Evolutionary conservation across 2,888 invertebrate species (phyloP), one percentile per base, ranked within the genome.

Genomic region (Pristionchus exspectatus): DNA sequence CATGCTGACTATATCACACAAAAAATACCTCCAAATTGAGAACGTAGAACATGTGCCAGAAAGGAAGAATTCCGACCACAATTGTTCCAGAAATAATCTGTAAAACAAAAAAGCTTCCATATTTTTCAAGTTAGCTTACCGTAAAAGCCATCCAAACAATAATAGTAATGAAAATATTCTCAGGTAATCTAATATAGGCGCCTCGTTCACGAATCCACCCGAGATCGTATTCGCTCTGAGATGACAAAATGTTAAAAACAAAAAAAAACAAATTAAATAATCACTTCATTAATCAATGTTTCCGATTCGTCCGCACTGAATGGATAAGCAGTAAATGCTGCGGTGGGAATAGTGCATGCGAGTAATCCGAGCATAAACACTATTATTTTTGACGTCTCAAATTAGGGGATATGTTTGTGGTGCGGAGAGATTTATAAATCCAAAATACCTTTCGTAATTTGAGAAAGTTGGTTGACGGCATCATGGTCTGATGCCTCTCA

Each of bases 41-140:
- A 66, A 66, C 66, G 16, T n/a, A 66, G 27, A 66, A 27, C 66
- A 66, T 66, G 27, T 66, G 66, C 66, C 66, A 66, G 66, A 66
- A 66, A 5, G 14, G 2, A 3, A 66, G 27, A 4, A n/a, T n/a
- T 14, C 18, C 59, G 3, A 14, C 12, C 3, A 59, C 59, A 14
- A 16, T 21, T 14, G 4, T 3, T 59, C 59, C 59, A 3, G 18
- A 16, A 4, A 59, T 18, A 3, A 59, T 4, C 59, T 59, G 59
- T 3, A 59, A 59, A 44, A 44, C 44, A 44, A 44, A 5, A 3
- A 44, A 44, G n/a, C n/a, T n/a, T n/a, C n/a, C n/a, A 44, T 44
- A 44, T 9, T 3, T 44, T 44, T 44, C n/a, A 44, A 3, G 44
- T 44, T 44, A 5, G 59, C 59, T 7, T n/a, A 66, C 66, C 14